A percentile compares a stretch with the other conserved stretches of the same genome.
These are phyloP conservation scores for Trichosurus vulpecula DNA, from an alignment of 2,797 vertebrate species.

Conservation along the genomic window DNA sequence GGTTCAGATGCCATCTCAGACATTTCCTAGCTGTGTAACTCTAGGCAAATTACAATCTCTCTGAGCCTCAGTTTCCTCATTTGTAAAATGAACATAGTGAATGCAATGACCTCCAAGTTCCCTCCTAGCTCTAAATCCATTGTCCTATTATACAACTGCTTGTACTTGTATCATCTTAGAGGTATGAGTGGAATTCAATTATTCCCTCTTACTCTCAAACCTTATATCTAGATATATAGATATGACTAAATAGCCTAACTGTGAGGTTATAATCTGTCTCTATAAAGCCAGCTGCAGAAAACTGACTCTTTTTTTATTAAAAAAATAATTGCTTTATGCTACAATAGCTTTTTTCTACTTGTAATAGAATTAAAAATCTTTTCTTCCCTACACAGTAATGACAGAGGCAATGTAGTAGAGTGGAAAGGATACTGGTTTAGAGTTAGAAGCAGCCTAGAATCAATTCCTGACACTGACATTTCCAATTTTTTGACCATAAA, in stretches of 20 bases:
- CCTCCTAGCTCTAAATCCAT: too few species aligned
- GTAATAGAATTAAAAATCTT: neutral
- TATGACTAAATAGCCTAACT: neutral
- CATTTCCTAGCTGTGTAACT: too few species aligned
- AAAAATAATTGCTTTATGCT: constrained; percentile 36
- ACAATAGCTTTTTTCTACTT: neutral
- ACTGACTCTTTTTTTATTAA: constrained; percentile 13
- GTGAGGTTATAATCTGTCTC: constrained; percentile 37
- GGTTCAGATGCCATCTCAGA: too few species aligned
- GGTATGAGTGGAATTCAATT: constrained; percentile 45
- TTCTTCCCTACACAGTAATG: neutral
- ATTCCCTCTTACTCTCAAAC: neutral
- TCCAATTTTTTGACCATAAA: neutral
- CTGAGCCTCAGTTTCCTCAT: too few species aligned
- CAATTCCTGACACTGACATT: neutral
- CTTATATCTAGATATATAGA: neutral
- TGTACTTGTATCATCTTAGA: too few species aligned
- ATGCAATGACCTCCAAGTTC: too few species aligned
- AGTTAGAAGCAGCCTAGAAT: neutral
- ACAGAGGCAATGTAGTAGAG: neutral
- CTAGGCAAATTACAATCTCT: too few species aligned
- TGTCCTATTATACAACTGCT: too few species aligned
- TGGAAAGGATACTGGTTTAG: neutral
- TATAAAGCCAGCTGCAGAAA: constrained; percentile 49
- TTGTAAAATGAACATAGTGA: too few species aligned